A percentile compares a stretch with the other conserved stretches of the same genome.
phyloP scores from a whole-genome alignment of 2,113 vertebrate species.

The Campylomormyrus numenius region DNA sequence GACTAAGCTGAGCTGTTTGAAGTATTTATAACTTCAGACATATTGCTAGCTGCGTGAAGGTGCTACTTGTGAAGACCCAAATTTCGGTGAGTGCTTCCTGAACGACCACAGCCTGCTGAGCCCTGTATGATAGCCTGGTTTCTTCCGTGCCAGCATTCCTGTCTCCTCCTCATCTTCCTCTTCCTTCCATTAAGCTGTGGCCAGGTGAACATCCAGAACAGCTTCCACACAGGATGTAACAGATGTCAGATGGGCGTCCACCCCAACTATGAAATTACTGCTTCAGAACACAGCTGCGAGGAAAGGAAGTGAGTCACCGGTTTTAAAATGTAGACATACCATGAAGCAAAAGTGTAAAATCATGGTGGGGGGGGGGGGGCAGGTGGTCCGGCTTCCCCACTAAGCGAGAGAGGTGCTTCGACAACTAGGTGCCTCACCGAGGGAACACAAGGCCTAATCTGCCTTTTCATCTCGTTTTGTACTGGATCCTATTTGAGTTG shows the following conservation, averaged over 20 bases:
- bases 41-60: not conserved
- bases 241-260: not conserved
- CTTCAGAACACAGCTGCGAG: not conserved
- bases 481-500: not conserved
- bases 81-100: not conserved
- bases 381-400: not conserved
- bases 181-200: not conserved
- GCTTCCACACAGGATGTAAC: not conserved
- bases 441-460: not conserved
- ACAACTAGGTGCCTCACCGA: not conserved
- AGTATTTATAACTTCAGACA: not conserved
- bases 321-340: not conserved
- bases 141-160: not conserved
- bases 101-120: not conserved
- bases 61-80: not conserved
- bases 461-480: not conserved
- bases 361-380: not conserved
- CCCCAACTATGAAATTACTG: conserved; percentile 5
- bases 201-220: not conserved
- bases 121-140: not conserved
- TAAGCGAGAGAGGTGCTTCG: not conserved
- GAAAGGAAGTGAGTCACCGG: conserved; percentile 16
- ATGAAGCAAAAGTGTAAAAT: conserved; percentile 12
- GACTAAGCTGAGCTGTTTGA: not conserved
- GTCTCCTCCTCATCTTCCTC: not conserved